A percentile compares a stretch with the other conserved stretches of the same genome.
phyloP scores from a whole-genome alignment of 2,888 invertebrate species.

The Boloria euphrosyne region DNA sequence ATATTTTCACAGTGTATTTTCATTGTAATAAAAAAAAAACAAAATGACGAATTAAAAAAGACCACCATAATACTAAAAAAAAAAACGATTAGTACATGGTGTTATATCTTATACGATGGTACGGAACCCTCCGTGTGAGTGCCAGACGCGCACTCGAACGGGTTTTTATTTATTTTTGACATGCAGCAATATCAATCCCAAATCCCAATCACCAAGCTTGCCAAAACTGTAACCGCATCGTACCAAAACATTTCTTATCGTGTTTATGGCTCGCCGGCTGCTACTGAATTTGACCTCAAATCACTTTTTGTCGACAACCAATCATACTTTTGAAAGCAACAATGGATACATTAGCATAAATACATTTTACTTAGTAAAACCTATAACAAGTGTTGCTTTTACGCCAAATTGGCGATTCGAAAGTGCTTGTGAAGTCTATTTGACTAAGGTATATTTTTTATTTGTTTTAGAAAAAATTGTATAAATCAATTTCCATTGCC shows the following conservation, averaged over 20 bases:
- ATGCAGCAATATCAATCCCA: not conserved
- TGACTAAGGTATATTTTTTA: too few species aligned
- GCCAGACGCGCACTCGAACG: too few species aligned
- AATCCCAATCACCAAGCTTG: slow-evolving; percentile 2
- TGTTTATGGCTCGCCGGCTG: slow-evolving; percentile 6
- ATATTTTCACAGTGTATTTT: too few species aligned
- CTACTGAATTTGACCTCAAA: slow-evolving; percentile 28
- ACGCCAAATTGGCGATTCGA: slow-evolving; percentile 43
- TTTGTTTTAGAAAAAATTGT: not conserved
- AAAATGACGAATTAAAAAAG: too few species aligned
- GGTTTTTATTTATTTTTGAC: too few species aligned
- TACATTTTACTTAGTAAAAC: slow-evolving; percentile 65
- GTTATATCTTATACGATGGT: too few species aligned
- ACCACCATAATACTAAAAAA: too few species aligned
- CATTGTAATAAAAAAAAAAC: too few species aligned
- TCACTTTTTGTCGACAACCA: slow-evolving; percentile 17
- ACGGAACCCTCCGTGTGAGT: too few species aligned
- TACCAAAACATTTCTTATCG: slow-evolving; percentile 24
- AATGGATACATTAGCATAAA: slow-evolving; percentile 66
- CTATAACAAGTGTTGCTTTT: slow-evolving; percentile 51
- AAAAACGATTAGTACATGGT: too few species aligned
- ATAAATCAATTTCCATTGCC: slow-evolving; percentile 48
- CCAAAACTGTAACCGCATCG: slow-evolving; percentile 12
- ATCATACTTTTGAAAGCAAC: slow-evolving; percentile 51
- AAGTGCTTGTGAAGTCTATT: not conserved